Evolutionary conservation across 2,113 vertebrate genomes (phyloP).

Genomic region (Antigone vipio): DNA sequence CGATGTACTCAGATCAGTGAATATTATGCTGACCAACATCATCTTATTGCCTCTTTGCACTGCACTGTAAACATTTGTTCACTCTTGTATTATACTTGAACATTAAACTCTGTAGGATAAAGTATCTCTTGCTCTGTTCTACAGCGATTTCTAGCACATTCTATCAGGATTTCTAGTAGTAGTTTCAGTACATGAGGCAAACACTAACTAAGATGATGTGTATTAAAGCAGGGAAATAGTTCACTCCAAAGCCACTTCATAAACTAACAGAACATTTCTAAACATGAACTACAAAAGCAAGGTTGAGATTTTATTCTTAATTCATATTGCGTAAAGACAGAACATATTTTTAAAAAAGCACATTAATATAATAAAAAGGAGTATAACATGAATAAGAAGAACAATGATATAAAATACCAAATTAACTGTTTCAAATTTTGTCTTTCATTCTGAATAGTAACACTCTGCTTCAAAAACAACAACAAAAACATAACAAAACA

Average conservation of each 20-base stretch:
- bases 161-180: background rate
- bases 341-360: background rate
- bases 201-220: background rate
- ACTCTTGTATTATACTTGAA: background rate
- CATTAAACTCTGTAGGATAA: background rate
- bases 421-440: background rate
- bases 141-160: background rate
- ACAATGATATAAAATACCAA: background rate
- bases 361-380: background rate
- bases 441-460: background rate
- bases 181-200: background rate
- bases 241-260: background rate
- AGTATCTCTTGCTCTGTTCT: background rate
- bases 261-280: background rate
- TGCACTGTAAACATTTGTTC: background rate
- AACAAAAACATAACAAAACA: background rate
- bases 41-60: background rate
- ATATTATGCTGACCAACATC: constrained; percentile 28
- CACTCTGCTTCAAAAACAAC: background rate
- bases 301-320: background rate
- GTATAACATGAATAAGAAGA: background rate
- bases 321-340: background rate
- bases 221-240: background rate
- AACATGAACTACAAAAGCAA: background rate
- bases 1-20: background rate